These are phyloP conservation scores for Acanthaster planci DNA, from an alignment of 35 echinoderm and acorn worm species.

Conservation along the genomic window DNA sequence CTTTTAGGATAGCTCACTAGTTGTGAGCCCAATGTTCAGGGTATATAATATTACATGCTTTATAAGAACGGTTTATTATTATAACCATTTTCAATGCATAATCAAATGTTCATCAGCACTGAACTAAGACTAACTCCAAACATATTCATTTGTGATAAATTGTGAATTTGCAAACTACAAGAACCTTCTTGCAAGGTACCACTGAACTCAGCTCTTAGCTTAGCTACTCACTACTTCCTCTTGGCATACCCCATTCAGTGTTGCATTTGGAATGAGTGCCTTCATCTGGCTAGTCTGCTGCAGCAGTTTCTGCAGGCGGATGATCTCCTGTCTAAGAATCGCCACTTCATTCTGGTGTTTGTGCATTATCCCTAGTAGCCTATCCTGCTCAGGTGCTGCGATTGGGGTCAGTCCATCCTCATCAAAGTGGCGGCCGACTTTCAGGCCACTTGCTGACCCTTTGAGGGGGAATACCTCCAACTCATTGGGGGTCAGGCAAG, in stretches of 20 bases:
- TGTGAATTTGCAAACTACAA: no score
- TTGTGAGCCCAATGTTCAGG: no score
- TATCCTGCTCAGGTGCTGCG: conserved; percentile 42
- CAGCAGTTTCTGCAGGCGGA: conserved; percentile 1
- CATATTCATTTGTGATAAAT: no score
- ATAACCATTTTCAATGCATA: no score
- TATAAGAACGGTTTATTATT: no score
- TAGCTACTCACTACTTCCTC: conserved; percentile 11
- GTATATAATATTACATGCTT: no score
- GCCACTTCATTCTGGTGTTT: conserved; percentile 48
- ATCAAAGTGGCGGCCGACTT: conserved; percentile 74
- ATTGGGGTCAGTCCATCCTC: conserved; percentile 78
- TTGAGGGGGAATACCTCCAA: background rate
- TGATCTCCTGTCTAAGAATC: conserved; percentile 32
- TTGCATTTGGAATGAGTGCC: background rate
- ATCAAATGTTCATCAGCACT: no score
- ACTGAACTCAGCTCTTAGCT: no score
- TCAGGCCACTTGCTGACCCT: conserved; percentile 41
- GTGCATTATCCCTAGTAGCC: conserved; percentile 62
- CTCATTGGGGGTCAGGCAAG: conserved; percentile 11
- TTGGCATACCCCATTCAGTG: conserved; percentile 14
- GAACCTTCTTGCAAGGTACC: no score
- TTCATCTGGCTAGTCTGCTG: background rate
- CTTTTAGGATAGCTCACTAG: no score
- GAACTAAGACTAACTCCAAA: background rate